Conservation (phyloP, 2,113 vertebrate species). For the Caretta caretta region DNA sequence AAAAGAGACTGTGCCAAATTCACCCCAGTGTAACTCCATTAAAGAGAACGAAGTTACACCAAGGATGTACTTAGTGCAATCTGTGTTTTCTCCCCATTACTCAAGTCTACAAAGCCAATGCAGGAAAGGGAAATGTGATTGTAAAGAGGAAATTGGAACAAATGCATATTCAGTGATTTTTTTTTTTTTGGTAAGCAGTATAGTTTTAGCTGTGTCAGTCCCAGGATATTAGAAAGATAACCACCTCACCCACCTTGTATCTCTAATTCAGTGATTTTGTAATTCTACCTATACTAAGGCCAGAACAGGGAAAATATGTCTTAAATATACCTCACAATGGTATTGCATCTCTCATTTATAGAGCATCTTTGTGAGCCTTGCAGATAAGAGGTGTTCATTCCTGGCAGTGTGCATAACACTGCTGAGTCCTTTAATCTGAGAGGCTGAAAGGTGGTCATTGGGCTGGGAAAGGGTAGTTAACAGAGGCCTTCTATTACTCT, state of each 20-base stretch:
- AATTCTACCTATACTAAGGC: not conserved
- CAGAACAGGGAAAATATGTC: not conserved
- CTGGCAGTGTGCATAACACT: conserved; percentile 62
- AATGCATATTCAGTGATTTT: not conserved
- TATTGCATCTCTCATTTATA: conserved; percentile 2
- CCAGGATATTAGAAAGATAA: not conserved
- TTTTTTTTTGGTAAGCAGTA: not conserved
- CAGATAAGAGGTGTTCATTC: conserved; percentile 28
- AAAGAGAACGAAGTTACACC: not conserved
- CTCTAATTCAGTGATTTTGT: not conserved
- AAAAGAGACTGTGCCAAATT: conserved; percentile 7
- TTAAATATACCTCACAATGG: not conserved
- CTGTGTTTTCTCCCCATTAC: not conserved
- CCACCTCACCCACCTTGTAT: not conserved
- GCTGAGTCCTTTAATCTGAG: conserved; percentile 47
- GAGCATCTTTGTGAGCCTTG: not conserved
- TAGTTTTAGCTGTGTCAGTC: not conserved
- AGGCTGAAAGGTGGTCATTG: conserved; percentile 60
- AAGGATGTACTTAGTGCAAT: not conserved
- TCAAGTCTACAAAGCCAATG: not conserved
- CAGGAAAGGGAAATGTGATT: not conserved
- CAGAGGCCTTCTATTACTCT: conserved; percentile 60
- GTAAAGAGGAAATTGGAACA: conserved; percentile 11
- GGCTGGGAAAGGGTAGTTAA: conserved; percentile 67
- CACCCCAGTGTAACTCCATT: not conserved